Evolutionary conservation across 2,888 invertebrate genomes (phyloP).

Genomic region (Teinopalpus imperialis): DNA sequence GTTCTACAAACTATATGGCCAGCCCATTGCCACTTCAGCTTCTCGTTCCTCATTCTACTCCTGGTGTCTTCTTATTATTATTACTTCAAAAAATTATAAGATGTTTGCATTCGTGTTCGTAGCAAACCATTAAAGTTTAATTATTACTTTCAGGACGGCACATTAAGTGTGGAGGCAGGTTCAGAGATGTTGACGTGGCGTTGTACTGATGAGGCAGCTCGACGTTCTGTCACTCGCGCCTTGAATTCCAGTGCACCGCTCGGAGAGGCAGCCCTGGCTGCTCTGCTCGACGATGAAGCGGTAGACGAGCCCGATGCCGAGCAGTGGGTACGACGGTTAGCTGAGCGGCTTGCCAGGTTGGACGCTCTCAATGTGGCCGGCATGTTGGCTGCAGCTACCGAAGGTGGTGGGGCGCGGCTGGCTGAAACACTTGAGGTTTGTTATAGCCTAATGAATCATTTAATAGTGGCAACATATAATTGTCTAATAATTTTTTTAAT

Average conservation of each 20-base stretch:
- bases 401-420: conserved; percentile 87
- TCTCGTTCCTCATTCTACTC: no score
- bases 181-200: conserved; percentile 38
- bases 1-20: no score
- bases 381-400: conserved; percentile 85
- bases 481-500: no score
- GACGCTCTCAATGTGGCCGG: conserved; percentile 88
- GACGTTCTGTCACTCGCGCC: conserved; percentile 33
- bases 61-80: no score
- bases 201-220: conserved; percentile 33
- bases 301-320: conserved; percentile 94
- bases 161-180: conserved; percentile 35
- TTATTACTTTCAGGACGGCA: conserved; percentile 37
- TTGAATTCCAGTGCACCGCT: conserved; percentile 84
- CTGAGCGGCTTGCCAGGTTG: conserved; percentile 90
- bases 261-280: conserved; percentile 84
- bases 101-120: no score
- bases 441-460: no score
- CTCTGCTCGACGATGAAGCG: conserved; percentile 85
- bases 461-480: no score
- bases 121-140: no score
- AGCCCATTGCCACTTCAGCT: no score
- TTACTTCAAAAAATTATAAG: no score
- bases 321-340: conserved; percentile 85
- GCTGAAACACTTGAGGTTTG: conserved; percentile 68